Conservation (phyloP, 2,113 vertebrate genomes). For the Acrocephalus kingi region DNA sequence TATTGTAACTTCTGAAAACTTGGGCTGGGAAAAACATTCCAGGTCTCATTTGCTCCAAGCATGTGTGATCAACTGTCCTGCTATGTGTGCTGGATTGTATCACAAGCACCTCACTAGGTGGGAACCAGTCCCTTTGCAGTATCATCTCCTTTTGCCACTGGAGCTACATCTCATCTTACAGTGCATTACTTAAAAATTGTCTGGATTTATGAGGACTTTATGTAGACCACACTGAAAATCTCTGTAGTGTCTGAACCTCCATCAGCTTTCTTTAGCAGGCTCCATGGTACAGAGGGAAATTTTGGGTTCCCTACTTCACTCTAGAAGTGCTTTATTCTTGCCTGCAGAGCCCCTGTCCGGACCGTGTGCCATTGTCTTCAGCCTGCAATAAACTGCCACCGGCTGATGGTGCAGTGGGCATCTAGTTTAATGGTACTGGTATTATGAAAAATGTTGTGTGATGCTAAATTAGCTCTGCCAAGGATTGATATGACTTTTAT, state of each 20-base stretch:
- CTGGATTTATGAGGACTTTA: background rate
- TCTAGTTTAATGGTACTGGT: background rate
- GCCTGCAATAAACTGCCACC: background rate
- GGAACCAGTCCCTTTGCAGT: background rate
- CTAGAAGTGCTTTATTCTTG: background rate
- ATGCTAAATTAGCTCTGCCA: conserved; percentile 44
- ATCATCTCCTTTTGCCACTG: background rate
- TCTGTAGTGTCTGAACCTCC: rapidly evolving
- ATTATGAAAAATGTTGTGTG: conserved; percentile 30
- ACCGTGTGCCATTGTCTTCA: background rate
- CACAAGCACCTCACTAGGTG: background rate
- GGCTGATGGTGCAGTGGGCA: background rate
- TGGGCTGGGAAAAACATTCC: background rate
- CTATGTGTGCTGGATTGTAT: background rate
- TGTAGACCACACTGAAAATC: background rate
- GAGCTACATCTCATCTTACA: background rate
- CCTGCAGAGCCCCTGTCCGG: background rate
- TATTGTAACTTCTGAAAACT: background rate
- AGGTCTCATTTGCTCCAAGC: background rate
- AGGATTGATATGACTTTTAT: conserved; percentile 41
- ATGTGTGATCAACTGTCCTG: background rate
- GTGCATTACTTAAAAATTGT: background rate
- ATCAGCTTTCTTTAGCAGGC: background rate
- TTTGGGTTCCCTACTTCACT: background rate
- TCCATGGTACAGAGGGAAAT: background rate